phyloP scores from a whole-genome alignment of 2,113 vertebrate species.

The Tympanuchus pallidicinctus region DNA sequence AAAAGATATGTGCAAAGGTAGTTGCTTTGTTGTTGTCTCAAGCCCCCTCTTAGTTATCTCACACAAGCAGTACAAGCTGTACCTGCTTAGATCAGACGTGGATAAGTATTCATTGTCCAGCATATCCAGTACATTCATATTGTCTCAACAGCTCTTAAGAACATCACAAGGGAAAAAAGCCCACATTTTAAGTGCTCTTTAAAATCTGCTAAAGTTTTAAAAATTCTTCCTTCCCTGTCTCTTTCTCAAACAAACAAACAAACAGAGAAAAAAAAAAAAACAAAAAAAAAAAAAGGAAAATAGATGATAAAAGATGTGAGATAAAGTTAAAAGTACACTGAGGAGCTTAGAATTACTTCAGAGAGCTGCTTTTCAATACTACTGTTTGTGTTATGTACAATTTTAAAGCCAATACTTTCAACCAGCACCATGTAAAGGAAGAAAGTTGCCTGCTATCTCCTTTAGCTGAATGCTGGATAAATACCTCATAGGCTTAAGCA shows the following conservation, averaged over 20 bases:
- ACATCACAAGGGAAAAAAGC: not conserved
- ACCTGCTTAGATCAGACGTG: not conserved
- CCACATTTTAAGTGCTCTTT: not conserved
- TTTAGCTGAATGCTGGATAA: not conserved
- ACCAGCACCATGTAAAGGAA: not conserved
- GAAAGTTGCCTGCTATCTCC: not conserved
- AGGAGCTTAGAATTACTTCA: not conserved
- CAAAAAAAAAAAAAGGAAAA: not conserved
- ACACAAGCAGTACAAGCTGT: not conserved
- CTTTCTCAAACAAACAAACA: not conserved
- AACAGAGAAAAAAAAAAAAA: too few relatives aligned
- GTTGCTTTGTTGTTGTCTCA: not conserved
- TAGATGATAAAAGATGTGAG: not conserved
- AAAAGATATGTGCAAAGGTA: not conserved
- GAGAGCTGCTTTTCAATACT: not conserved
- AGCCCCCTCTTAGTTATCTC: not conserved
- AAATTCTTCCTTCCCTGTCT: not conserved
- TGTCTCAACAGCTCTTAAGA: not conserved
- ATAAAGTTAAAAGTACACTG: not conserved
- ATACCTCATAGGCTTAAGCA: constrained; percentile 19
- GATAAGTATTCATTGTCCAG: not conserved
- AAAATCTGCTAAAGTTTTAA: not conserved
- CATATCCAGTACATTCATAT: not conserved
- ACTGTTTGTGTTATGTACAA: not conserved
- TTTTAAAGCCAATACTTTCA: constrained; percentile 4